Conservation (phyloP, 2,113 vertebrate species). For the Neogale vison region DNA sequence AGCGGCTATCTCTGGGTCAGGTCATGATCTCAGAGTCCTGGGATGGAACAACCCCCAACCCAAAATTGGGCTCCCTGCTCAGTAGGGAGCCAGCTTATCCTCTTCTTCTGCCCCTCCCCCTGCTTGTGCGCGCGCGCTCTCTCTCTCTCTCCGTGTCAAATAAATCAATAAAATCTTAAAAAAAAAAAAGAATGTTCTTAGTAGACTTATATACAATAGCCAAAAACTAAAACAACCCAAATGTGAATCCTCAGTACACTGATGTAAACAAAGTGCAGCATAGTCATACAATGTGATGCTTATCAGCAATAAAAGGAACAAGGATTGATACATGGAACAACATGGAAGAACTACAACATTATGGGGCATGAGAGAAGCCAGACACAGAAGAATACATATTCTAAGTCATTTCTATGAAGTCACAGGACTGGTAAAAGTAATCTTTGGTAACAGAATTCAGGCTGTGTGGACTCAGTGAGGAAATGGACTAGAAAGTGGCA, state of each 20-base stretch:
- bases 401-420: background rate
- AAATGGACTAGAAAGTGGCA: background rate
- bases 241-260: background rate
- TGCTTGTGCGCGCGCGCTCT: background rate
- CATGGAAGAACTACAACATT: background rate
- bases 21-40: no score
- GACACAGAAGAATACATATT: background rate
- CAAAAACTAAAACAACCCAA: background rate
- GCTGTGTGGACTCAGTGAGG: background rate
- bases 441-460: background rate
- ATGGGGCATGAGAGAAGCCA: background rate
- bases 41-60: fast-evolving
- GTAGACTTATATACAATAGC: background rate
- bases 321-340: background rate
- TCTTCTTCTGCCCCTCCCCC: background rate
- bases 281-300: background rate
- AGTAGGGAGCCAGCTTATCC: background rate
- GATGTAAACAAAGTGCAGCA: background rate
- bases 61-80: no score
- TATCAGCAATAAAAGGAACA: background rate
- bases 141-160: background rate
- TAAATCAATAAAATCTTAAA: background rate
- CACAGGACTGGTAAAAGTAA: background rate
- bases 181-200: background rate
- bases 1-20: no score